Evolutionary conservation across 2,113 vertebrate genomes (phyloP), one percentile per base, ranked within the genome.

Genomic region (Neofelis nebulosa): DNA sequence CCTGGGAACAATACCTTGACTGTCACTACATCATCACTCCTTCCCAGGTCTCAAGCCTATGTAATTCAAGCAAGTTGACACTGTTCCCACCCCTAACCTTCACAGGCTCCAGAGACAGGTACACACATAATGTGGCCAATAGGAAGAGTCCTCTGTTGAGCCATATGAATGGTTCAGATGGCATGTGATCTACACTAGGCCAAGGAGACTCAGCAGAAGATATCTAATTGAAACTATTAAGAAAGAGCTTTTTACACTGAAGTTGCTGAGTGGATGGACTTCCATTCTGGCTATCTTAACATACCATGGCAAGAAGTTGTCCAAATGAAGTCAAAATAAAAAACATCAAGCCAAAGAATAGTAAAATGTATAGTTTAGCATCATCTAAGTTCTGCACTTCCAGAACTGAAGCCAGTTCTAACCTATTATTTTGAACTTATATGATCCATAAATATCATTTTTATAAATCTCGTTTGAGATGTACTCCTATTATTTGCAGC

Each of bases 361-460:
- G 36, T 36, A 38, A 61, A 4, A 57, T 63, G n/a, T 63, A 1
- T 29, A 92, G 52, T 48, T 63, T 91, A 36, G 36, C 57, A 55
- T 91, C 16, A 41, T 80, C 10, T 27, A 52, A 76, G 6, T 27
- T 91, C 69, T 85, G 21, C 19, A 68, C 76, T 95, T 31, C 41
- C 61, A 45, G 38, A 78, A n/a, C 61, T 84, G 2, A 31, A 69
- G 55, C 48, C 48, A 95, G 15, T 93, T 63, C 29, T 81, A 61
- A 4, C 38, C 25, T 13, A 90, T 94, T 90, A 92, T 87, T 84
- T 79, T 86, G 63, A 95, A 92, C 33, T 91, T 96, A 55, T 38
- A 18, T 81, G 41, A 66, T 29, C 33, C 27, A 80, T 82, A 95
- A 41, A 92, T 87, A 81, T 90, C 14, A 94, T n/a, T 92, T 90